Conservation (phyloP, 92 coral and sea anemone genomes). For the Epizoanthus rinbou region DNA sequence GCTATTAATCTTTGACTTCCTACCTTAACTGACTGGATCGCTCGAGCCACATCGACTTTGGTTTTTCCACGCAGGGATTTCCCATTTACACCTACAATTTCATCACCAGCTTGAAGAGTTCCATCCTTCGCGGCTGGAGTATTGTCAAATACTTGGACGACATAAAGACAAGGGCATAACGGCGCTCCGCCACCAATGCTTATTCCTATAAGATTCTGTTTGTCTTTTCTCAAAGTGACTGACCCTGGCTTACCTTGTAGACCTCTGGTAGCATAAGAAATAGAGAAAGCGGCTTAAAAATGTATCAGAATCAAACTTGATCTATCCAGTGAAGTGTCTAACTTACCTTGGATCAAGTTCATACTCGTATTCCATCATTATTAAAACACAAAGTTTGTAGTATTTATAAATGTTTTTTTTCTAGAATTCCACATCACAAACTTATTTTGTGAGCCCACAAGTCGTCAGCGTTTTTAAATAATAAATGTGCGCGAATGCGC, state of each 20-base stretch:
- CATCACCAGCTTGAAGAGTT: constrained; percentile 96
- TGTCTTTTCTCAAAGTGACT: constrained; percentile 90
- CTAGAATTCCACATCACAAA: constrained; percentile 27
- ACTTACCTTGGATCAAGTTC: constrained; percentile 95
- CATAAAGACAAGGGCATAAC: constrained; percentile 95
- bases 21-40: constrained; percentile 97
- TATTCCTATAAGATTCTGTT: constrained; percentile 94
- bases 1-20: constrained; percentile 2
- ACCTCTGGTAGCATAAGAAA: constrained; percentile 63
- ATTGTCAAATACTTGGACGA: constrained; percentile 98
- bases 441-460: constrained; percentile 39
- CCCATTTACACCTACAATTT: constrained; percentile 99
- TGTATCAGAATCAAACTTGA: neutral
- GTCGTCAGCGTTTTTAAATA: constrained; percentile 16
- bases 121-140: constrained; percentile 99
- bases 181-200: constrained; percentile 99
- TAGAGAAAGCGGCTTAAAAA: neutral
- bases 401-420: neutral
- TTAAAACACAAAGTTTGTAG: constrained; percentile 32
- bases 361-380: constrained; percentile 98
- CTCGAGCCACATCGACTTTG: constrained; percentile 99
- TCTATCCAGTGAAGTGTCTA: neutral
- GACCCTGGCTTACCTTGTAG: constrained; percentile 98
- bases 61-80: constrained; percentile 97
- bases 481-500: constrained; percentile 57